Conservation (phyloP, 2,113 vertebrate species). For the Scolopax mira region DNA sequence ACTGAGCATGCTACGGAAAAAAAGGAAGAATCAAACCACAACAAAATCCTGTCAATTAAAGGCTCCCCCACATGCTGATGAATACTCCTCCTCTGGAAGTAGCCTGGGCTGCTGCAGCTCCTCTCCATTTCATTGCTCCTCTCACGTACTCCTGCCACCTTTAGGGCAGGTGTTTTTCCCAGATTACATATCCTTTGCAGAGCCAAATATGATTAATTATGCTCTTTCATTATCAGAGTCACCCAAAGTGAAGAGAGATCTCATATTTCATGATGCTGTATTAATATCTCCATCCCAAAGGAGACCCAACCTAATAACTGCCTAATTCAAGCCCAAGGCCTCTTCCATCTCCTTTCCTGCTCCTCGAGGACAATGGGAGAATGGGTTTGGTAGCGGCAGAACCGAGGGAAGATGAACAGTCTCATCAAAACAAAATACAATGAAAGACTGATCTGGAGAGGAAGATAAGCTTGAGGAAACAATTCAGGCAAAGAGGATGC, state of each 20-base stretch:
- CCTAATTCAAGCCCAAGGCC: conserved; percentile 51
- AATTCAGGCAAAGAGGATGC: not conserved
- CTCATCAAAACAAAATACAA: not conserved
- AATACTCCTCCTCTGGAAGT: not conserved
- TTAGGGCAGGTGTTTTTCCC: conserved; percentile 42
- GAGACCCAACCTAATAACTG: conserved; percentile 33
- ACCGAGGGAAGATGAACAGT: not conserved
- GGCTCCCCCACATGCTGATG: not conserved
- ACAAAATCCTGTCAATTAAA: not conserved
- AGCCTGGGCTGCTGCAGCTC: not conserved
- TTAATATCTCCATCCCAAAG: conserved; percentile 63
- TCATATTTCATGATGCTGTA: conserved; percentile 60
- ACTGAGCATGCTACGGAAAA: not conserved
- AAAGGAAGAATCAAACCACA: not conserved
- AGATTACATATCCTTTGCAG: conserved; percentile 39
- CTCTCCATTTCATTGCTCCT: not conserved
- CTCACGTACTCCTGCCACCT: not conserved
- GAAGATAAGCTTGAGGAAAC: conserved; percentile 31
- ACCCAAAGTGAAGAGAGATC: conserved; percentile 45
- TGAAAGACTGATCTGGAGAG: not conserved
- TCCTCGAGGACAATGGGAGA: not conserved
- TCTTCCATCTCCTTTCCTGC: not conserved
- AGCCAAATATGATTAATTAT: conserved; percentile 65
- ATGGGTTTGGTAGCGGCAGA: not conserved
- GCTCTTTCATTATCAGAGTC: conserved; percentile 53